Evolutionary conservation across 2,113 vertebrate species (phyloP), one percentile per base, ranked within the genome.

Genomic region (Climacteris rufus): DNA sequence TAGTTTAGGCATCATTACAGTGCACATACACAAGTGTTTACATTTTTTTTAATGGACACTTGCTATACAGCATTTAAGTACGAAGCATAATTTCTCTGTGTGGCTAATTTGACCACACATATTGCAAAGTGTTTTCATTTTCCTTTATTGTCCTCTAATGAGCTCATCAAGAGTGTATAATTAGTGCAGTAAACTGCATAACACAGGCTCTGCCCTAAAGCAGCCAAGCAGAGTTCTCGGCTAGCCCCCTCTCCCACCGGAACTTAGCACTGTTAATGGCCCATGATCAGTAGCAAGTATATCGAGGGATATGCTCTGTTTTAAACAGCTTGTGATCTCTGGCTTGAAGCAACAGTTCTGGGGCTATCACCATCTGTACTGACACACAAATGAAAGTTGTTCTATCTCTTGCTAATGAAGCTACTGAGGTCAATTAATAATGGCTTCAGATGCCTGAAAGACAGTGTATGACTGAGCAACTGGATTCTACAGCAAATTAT

Each of bases 91-190:
- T 96, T 93, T 94, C 84, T 93, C 86, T 74, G 60, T 64, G 80
- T 89, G 91, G 93, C 83, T 97, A 95, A 97, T 96, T 87, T 94
- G 95, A 95, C 97, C 96, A 95, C 90, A 83, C 94, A 95, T 94
- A 87, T 95, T 97, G 95, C 90, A 95, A 96, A 97, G 50, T 86
- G 96, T 95, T 96, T 97, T 95, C 83, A 96, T 96, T 97, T 97
- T 89, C 86, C 91, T 95, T 98, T 96, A 96, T 94, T 95, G 90
- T 96, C 96, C 95, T 95, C 90, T 96, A 95, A 97, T 74, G 94
- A 93, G 83, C 96, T 97, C 94, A 94, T 89, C 95, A 85, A 92
- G 96, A 93, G 44, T 49, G 71, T 84, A 76, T 91, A 97, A 93
- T 95, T 90, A 95, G 92, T 72, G 94, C 83, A 74, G 88, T 59